phyloP scores from a whole-genome alignment of 2,113 vertebrate genomes.

The Genyomyrus donnyi region DNA sequence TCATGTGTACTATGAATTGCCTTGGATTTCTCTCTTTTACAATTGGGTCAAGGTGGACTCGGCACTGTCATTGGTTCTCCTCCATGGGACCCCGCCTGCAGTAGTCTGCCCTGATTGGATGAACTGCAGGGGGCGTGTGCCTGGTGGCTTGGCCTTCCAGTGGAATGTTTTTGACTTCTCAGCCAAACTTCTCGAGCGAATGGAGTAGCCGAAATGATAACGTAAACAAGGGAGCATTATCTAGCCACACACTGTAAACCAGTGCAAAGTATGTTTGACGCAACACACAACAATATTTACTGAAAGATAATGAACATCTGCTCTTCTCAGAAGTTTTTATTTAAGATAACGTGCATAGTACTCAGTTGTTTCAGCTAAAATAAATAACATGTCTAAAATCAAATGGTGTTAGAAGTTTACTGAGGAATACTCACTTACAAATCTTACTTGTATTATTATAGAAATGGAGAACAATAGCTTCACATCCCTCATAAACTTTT shows the following conservation, averaged over 20 bases:
- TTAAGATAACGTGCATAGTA: not conserved
- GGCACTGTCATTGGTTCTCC: not conserved
- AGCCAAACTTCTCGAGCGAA: not conserved
- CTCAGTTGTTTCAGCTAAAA: not conserved
- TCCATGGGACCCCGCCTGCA: not conserved
- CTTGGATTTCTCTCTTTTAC: not conserved
- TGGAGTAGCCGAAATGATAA: not conserved
- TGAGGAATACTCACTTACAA: not conserved
- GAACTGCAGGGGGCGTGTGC: not conserved
- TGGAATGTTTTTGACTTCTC: not conserved
- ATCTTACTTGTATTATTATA: not conserved
- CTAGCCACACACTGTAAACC: not conserved
- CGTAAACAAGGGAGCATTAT: not conserved
- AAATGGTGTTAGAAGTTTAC: not conserved
- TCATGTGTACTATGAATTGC: not conserved
- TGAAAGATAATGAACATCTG: not conserved
- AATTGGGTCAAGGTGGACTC: slow-evolving; percentile 8
- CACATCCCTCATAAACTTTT: not conserved
- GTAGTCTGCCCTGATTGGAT: not conserved
- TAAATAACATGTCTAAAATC: not conserved
- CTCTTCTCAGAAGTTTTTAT: not conserved
- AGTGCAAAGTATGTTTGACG: not conserved
- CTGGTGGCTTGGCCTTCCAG: not conserved
- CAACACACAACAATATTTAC: not conserved
- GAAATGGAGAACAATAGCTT: not conserved